These are phyloP conservation scores for Caenorhabditis sulstoni DNA, from an alignment of 2,888 invertebrate species.

Conservation along the genomic window DNA sequence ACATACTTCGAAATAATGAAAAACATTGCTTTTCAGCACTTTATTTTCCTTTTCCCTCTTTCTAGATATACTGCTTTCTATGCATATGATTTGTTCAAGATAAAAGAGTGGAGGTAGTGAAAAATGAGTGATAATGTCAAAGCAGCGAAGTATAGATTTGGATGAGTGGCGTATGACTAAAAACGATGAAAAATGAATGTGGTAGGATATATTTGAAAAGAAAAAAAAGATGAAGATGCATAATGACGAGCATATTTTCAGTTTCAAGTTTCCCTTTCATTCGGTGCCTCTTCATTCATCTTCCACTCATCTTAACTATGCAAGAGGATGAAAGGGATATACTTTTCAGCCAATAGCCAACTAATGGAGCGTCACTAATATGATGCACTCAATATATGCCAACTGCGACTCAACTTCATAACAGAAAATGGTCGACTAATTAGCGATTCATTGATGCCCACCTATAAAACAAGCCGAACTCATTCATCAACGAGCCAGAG, in stretches of 20 bases:
- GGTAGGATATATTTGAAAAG: neutral
- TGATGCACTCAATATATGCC: conserved; percentile 2
- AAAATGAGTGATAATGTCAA: neutral
- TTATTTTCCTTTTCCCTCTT: too few relatives aligned
- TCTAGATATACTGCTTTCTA: too few relatives aligned
- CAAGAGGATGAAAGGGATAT: conserved; percentile 50
- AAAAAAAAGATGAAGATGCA: conserved; percentile 8
- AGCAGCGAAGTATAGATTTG: neutral
- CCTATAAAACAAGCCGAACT: too few relatives aligned
- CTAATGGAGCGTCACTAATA: conserved; percentile 31
- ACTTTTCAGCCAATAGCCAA: conserved; percentile 29
- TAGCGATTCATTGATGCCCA: neutral
- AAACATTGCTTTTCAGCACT: neutral
- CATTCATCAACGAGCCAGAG: too few relatives aligned
- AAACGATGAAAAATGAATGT: conserved; percentile 14
- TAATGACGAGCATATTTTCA: conserved; percentile 52
- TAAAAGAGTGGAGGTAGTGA: too few relatives aligned
- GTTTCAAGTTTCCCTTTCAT: conserved; percentile 45
- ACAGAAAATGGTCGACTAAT: neutral
- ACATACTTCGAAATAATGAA: conserved; percentile 1
- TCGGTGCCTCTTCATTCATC: conserved; percentile 45
- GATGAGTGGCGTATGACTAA: conserved; percentile 10
- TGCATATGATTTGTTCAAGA: too few relatives aligned
- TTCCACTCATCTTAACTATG: conserved; percentile 54
- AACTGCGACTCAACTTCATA: conserved; percentile 12